Evolutionary conservation across 1,140 invertebrate species (phyloP).

Genomic region (Lucilia cuprina): DNA sequence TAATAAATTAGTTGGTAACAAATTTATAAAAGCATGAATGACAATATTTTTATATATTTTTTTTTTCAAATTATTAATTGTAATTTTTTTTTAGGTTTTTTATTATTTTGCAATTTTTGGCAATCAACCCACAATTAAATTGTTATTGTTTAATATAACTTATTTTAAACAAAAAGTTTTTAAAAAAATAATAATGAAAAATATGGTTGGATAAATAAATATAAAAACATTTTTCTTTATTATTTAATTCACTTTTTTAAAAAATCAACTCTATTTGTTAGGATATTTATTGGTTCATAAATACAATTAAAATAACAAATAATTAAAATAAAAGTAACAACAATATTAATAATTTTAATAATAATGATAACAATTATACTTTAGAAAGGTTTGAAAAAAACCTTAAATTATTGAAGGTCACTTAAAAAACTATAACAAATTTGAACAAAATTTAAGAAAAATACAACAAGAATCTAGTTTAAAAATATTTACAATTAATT

Average conservation of each 20-base stretch:
- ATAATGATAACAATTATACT: background rate
- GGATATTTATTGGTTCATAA: background rate
- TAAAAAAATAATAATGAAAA: background rate
- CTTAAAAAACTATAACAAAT: background rate
- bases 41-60: background rate
- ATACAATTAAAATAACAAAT: background rate
- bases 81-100: background rate
- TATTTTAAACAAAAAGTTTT: background rate
- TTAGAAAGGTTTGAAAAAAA: background rate
- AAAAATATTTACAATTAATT: background rate
- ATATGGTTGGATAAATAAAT: background rate
- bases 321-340: background rate
- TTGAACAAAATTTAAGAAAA: background rate
- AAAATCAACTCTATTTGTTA: background rate
- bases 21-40: background rate
- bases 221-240: background rate
- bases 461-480: background rate
- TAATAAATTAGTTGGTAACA: background rate
- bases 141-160: background rate
- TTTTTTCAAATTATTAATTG: background rate
- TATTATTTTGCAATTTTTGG: background rate
- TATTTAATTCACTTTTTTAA: background rate
- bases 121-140: background rate
- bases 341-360: background rate
- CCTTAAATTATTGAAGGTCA: background rate